A percentile compares a stretch with the other conserved stretches of the same genome.
These are phyloP conservation scores for Fratercula arctica DNA, from an alignment of 2,797 vertebrate genomes.

Conservation along the genomic window DNA sequence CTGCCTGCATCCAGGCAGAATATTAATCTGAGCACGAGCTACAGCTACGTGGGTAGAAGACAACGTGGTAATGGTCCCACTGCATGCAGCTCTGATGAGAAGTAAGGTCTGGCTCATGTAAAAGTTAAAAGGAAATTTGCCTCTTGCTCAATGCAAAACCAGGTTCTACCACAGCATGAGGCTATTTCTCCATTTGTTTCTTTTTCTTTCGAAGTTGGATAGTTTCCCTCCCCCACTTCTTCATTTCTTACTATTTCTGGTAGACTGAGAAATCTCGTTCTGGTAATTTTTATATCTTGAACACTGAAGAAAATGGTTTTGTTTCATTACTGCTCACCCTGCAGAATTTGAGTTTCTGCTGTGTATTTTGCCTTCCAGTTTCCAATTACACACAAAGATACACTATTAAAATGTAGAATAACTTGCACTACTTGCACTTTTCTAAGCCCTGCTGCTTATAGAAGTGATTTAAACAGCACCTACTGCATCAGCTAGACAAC, in stretches of 20 bases:
- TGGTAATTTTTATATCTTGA: not conserved
- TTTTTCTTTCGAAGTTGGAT: not conserved
- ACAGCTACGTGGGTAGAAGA: not conserved
- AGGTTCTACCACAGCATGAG: slow-evolving; percentile 32
- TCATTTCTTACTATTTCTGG: slow-evolving; percentile 10
- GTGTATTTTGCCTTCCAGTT: not conserved
- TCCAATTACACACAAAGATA: slow-evolving; percentile 3
- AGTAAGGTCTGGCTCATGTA: not conserved
- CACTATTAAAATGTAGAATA: not conserved
- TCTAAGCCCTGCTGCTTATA: not conserved
- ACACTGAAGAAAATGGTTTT: not conserved
- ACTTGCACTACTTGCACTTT: not conserved
- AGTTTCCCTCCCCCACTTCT: not conserved
- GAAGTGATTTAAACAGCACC: not conserved
- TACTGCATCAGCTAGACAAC: not conserved
- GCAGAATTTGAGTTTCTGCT: not conserved
- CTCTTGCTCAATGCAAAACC: slow-evolving; percentile 21
- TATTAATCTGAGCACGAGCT: rapidly evolving
- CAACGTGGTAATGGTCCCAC: not conserved
- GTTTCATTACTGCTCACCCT: not conserved
- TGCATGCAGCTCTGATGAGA: not conserved
- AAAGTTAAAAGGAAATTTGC: not conserved
- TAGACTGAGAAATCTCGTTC: not conserved
- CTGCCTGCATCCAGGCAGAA: not conserved
- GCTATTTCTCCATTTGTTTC: slow-evolving; percentile 36